Conservation (phyloP, 2,888 invertebrate genomes). For the Nymphalis polychloros region DNA sequence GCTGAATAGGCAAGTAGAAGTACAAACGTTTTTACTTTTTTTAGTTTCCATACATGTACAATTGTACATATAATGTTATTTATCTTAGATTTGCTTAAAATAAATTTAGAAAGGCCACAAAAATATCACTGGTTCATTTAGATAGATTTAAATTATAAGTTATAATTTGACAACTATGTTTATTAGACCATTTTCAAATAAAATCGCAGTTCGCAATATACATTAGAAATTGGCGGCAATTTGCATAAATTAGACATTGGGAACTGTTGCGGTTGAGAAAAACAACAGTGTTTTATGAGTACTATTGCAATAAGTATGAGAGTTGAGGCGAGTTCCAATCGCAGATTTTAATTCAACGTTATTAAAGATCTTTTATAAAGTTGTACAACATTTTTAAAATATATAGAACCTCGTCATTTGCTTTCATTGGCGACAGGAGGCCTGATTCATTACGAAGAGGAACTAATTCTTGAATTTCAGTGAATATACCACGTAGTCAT, state of each 20-base stretch:
- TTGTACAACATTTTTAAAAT: neutral
- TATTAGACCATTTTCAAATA: constrained; percentile 1
- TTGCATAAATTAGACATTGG: constrained; percentile 20
- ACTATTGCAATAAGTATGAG: neutral
- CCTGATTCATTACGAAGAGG: too few species aligned
- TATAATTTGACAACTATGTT: neutral
- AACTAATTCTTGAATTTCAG: too few species aligned
- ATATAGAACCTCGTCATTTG: neutral
- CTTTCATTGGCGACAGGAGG: too few species aligned
- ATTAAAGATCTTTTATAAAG: neutral
- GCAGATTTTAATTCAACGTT: too few species aligned
- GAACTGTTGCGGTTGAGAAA: constrained; percentile 12
- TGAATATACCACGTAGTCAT: too few species aligned
- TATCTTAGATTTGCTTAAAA: too few species aligned
- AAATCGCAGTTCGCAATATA: constrained; percentile 9
- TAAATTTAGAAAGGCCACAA: neutral
- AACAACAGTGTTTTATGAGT: neutral
- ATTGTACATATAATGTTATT: too few species aligned
- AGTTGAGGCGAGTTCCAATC: neutral
- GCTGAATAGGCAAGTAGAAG: too few species aligned
- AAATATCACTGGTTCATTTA: constrained; percentile 8
- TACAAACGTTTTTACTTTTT: too few species aligned
- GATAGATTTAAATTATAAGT: constrained; percentile 15
- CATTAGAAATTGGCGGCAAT: neutral
- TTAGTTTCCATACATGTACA: too few species aligned